Evolutionary conservation across 1,140 invertebrate species (phyloP).

Genomic region (Zaprionus ghesquierei): DNA sequence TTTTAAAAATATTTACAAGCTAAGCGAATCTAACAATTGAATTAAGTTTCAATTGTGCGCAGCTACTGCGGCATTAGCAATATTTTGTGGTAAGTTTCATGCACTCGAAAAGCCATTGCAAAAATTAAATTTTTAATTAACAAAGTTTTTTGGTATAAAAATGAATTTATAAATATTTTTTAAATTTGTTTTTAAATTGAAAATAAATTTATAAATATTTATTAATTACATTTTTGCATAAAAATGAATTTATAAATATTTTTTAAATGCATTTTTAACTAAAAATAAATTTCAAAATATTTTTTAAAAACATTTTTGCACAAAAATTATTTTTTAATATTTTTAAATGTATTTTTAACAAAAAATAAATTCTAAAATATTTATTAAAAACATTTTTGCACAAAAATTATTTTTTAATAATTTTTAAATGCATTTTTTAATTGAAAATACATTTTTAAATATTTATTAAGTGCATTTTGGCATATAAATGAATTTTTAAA

Average conservation of each 20-base stretch:
- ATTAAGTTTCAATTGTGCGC: conserved; percentile 10
- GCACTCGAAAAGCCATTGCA: neutral
- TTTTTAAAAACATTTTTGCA: neutral
- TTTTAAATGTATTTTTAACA: no score
- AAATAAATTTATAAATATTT: neutral
- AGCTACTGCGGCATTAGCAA: neutral
- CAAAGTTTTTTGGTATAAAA: no score
- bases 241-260: neutral
- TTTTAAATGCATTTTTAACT: neutral
- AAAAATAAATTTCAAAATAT: neutral
- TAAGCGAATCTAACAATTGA: conserved; percentile 10
- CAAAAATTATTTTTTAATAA: no score
- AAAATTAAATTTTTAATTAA: neutral
- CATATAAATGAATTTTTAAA: no score
- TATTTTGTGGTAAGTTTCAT: conserved; percentile 43
- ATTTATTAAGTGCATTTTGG: no score
- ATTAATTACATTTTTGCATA: neutral
- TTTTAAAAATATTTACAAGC: neutral
- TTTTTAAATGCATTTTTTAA: no score
- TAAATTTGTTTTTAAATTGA: neutral
- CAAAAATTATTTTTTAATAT: no score
- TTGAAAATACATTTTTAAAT: no score
- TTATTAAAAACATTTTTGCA: no score
- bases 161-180: neutral
- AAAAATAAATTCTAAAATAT: no score